Evolutionary conservation across 2,113 vertebrate species (phyloP), one percentile per base, ranked within the genome.

Genomic region (Apodemus sylvaticus): DNA sequence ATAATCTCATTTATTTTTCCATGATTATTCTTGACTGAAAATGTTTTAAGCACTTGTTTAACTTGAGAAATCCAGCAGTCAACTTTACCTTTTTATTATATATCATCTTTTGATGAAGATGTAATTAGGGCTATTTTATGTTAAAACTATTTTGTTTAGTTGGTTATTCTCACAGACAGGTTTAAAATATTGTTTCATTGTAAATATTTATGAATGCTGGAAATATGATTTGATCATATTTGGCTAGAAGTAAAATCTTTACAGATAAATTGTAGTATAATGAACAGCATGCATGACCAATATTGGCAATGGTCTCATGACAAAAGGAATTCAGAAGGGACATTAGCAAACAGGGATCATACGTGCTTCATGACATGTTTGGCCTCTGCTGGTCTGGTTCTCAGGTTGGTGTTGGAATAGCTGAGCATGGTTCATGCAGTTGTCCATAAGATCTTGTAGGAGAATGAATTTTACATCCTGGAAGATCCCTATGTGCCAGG

Each of bases 101-200:
- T 7, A 42, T 42, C 4, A 0, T 42, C 13, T 16, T 1, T 31
- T 1, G 1, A 42, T 4, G 7, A 45, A 64, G 39, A 31, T 31
- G 24, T 14, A 31, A 45, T 62, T 42, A 29, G 3, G 12, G 7
- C 1, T n/a, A 85, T 62, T 85, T 39, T 31, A 31, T 64, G 51
- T 20, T 39, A 42, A 85, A 85, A 31, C 17, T 42, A 29, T 26
- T 29, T 62, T 39, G 62, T 14, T 29, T 42, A 62, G 7, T 17
- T 85, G 29, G 2, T 58, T 45, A 85, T 64, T 60, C 14, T 39
- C 22, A 29, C 62, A 13, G 6, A 42, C 7, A 64, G 24, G 11
- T 29, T 85, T 64, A 85, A 85, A 62, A 42, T 83, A 62, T 39
- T 62, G 12, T 62, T 42, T 83, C n/a, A 62, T 26, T 39, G 16